Base-by-base conservation (phyloP, 2,888 invertebrate genomes). In the Pseudoips prasinana region DNA sequence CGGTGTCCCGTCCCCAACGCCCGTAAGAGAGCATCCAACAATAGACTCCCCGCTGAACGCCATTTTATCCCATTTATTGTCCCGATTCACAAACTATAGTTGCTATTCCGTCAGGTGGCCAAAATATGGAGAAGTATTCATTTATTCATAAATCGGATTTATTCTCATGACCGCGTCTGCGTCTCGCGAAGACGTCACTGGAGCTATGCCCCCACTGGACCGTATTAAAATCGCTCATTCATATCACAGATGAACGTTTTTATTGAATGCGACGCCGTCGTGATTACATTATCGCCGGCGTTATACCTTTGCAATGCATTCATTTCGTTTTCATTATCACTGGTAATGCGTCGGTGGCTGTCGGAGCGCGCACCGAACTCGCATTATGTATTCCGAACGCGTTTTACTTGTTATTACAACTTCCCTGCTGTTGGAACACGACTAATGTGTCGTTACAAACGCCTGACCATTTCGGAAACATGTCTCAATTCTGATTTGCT, bases 51-150 rank as follows among this genome's bases (percentile, higher is more conserved):
- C 75, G 78, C 75, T 73, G 83, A 42, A 73, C 60, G 73, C 68
- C 74, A 74, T 77, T 78, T 77, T 77, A 80, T 83, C 73, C 70
- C 65, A 75, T 81, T 83, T 79, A 81, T 76, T 73, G 77, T 78
- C 58, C 62, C 63, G 61, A 65, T 68, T 73, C 59, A 61, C 54
- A 58, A 66, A 65, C 64, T 51, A 53, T 50, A 59, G 57, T 65
- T 58, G 50, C 54, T 67, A 69, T 72, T 65, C 72, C 63, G 67
- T 83, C 82, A 84, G 81, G 84, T 83, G 83, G 68, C 67, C 73
- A 60, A 68, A 63, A 65, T 70, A 67, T 72, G 63, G 55, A 66
- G 57, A 74, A 60, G 47, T 61, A 74, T 76, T 71, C 72, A 73
- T 72, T 53, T 73, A 76, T 76, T 63, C 73, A 56, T 52, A 43